Evolutionary conservation across 2,888 invertebrate genomes (phyloP), one percentile per base, ranked within the genome.

Genomic region (Desoria tigrina): DNA sequence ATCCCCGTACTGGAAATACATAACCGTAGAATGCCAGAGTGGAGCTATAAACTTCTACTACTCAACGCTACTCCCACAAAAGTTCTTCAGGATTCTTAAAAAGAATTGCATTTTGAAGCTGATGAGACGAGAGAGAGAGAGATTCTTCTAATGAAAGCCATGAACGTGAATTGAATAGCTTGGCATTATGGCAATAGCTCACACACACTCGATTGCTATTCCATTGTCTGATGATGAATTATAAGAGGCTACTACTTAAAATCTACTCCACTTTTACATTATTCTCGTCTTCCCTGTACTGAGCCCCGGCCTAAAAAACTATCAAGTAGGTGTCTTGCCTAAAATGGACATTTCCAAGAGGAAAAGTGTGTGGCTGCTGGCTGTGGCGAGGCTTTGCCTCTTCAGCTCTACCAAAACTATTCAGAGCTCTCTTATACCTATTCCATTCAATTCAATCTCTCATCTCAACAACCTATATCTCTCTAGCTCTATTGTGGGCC

Each of bases 301-400:
- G 45, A 16, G 21, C n/a, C 45, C 45, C 6, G 45, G 6, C 16
- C 4, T 45, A 45, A 45, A 45, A 45, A 45, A 18, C 45, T 45
- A 45, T 45, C n/a, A 45, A 45, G 45, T 45, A 45, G 45, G 45
- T 45, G 45, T 45, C 45, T 51, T 26, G 55, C 23, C 27, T 57
- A 42, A 57, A 57, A 57, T 57, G 56, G 56, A 57, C 56, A 57
- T 57, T 57, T 57, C 23, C 23, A 42, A 57, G 56, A 57, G 56
- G 56, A 57, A 57, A 57, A 57, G 56, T 57, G 56, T 42, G 56
- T 55, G 21, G 55, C 55, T 32, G 32, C n/a, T n/a, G 55, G 45
- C 39, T 39, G 56, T 11, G 16, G 39, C 39, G 9, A 16, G 9
- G 39, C 16, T 39, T n/a, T n/a, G 32, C n/a, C 56, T 42, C 56